phyloP scores from a whole-genome alignment of 2,113 vertebrate species.

The Elanus axillaris region DNA sequence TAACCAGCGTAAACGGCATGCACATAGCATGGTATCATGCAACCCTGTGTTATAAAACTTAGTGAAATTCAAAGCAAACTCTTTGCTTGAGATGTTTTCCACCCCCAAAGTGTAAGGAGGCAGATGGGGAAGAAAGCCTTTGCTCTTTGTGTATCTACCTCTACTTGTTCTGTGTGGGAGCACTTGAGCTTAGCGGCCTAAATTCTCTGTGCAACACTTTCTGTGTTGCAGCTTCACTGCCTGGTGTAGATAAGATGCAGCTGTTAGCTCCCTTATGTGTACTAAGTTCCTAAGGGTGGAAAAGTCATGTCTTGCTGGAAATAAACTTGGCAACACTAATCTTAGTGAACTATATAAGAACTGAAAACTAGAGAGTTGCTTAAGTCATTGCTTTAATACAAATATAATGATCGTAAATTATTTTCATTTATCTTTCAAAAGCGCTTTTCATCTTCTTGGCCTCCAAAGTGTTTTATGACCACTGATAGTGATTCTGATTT shows the following conservation, averaged over 20 bases:
- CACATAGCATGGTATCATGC: not conserved
- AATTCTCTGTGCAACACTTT: not conserved
- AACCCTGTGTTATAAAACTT: not conserved
- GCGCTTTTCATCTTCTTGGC: not conserved
- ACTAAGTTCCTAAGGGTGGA: not conserved
- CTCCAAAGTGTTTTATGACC: not conserved
- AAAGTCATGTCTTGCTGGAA: not conserved
- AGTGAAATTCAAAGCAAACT: not conserved
- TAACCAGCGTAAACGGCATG: fast-evolving
- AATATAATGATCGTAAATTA: not conserved
- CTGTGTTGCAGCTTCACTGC: not conserved
- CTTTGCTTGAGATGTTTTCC: not conserved
- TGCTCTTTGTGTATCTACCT: not conserved
- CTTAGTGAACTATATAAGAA: not conserved
- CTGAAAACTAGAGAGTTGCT: not conserved
- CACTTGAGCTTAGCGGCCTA: not conserved
- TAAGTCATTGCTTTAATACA: not conserved
- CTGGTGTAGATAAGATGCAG: not conserved
- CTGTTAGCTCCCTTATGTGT: not conserved
- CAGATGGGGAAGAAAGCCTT: not conserved
- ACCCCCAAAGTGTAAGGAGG: not conserved
- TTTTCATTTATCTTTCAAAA: not conserved
- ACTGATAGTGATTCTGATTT: not conserved
- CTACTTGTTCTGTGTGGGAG: not conserved
- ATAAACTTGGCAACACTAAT: not conserved